Conservation (phyloP, 2,113 vertebrate species). For the Thamnaconus septentrionalis region DNA sequence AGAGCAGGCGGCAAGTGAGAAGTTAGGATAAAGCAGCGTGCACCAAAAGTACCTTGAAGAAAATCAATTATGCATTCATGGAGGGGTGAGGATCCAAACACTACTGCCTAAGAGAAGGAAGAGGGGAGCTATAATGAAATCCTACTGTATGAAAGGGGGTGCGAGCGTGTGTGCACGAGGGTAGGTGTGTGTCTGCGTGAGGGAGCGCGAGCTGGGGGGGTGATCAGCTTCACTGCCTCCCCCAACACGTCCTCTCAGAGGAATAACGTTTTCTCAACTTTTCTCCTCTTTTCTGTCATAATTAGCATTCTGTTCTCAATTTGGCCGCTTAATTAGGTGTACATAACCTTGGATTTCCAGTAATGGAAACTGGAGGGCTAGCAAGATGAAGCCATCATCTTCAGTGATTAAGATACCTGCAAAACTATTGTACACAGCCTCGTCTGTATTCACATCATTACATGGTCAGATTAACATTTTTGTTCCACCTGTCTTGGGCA, state of each 20-base stretch:
- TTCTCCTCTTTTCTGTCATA: constrained; percentile 75
- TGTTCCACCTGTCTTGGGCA: constrained; percentile 70
- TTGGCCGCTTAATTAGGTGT: constrained; percentile 84
- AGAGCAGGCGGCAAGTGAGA: constrained; percentile 40
- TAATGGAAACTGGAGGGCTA: constrained; percentile 82
- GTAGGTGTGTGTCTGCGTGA: constrained; percentile 14
- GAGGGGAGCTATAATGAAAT: constrained; percentile 74
- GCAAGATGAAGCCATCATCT: constrained; percentile 81
- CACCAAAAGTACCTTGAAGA: constrained; percentile 70
- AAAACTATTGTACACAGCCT: constrained; percentile 74
- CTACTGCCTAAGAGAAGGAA: constrained; percentile 74
- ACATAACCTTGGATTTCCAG: constrained; percentile 86
- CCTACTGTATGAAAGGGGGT: constrained; percentile 48
- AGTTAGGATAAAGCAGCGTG: constrained; percentile 52
- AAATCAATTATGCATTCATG: constrained; percentile 81
- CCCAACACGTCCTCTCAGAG: constrained; percentile 78
- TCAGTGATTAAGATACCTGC: constrained; percentile 76
- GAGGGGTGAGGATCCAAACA: constrained; percentile 74
- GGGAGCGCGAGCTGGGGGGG: constrained; percentile 39
- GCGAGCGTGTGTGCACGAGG: constrained; percentile 16
- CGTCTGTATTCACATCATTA: constrained; percentile 74
- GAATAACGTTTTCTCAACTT: constrained; percentile 81
- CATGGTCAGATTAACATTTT: constrained; percentile 78
- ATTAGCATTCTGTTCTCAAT: constrained; percentile 86
- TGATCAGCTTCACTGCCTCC: constrained; percentile 71